These are phyloP conservation scores for Epsilonema sp. DNA, from an alignment of 2,888 invertebrate species.

Conservation along the genomic window DNA sequence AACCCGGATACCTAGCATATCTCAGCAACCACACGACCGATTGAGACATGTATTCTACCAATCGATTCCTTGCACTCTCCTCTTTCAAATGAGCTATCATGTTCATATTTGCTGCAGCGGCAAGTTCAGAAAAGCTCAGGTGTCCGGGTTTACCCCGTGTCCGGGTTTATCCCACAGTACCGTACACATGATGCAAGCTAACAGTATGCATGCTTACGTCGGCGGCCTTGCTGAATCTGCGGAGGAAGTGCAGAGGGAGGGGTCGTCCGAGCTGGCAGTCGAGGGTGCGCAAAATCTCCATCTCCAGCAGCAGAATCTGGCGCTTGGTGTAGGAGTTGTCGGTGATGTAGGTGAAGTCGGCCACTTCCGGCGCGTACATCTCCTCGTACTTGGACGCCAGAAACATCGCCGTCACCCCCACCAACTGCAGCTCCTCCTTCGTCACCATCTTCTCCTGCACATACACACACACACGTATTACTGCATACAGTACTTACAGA, in stretches of 20 bases:
- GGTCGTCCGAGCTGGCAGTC: slow-evolving; percentile 66
- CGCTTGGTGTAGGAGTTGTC: slow-evolving; percentile 59
- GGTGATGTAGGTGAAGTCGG: slow-evolving; percentile 72
- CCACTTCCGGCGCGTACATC: slow-evolving; percentile 62
- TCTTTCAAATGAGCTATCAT: no score
- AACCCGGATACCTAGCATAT: no score
- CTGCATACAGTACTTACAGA: background rate
- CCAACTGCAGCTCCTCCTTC: slow-evolving; percentile 55
- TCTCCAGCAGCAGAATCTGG: slow-evolving; percentile 18
- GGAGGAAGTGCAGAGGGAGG: slow-evolving; percentile 63
- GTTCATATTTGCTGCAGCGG: no score
- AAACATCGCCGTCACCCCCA: slow-evolving; percentile 69
- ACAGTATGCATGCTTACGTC: no score
- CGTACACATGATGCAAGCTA: no score
- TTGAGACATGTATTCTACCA: no score
- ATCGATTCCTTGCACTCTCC: no score
- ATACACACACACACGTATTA: background rate
- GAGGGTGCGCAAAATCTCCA: slow-evolving; percentile 50
- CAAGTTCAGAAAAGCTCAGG: no score
- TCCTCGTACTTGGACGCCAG: slow-evolving; percentile 89
- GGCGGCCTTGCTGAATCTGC: slow-evolving; percentile 42
- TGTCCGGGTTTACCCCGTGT: no score
- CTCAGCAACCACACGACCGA: no score
- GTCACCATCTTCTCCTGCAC: slow-evolving; percentile 35
- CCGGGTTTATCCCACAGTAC: slow-evolving; percentile 2